Base-by-base conservation (phyloP, 2,113 vertebrate species). In the Coreoperca whiteheadi region DNA sequence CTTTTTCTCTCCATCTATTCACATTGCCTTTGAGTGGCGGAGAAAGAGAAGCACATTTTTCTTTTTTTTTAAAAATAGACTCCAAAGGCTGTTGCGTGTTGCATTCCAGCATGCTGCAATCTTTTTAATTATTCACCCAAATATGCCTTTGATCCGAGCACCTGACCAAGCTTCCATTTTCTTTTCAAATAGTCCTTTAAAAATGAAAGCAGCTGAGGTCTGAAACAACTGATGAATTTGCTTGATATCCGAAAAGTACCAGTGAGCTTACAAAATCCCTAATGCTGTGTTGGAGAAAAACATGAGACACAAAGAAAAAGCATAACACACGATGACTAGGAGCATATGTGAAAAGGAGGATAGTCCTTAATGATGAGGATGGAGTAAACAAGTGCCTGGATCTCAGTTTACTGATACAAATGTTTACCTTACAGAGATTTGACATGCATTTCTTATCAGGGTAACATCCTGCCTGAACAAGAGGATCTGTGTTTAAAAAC, bases 61-160 rank as follows among this genome's bases (percentile, higher is more conserved):
- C 81, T 83, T 83, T 28, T n/a, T n/a, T n/a, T n/a, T n/a, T n/a
- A n/a, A n/a, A 71, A 79, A 71, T 51, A 18, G 60, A 59, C 54
- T 68, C 43, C 32, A 68, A 65, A 80, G 51, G 53, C 53, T 61
- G 76, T 53, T 51, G 39, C 16, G 12, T 48, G 60, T 76, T 79
- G 60, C 61, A 60, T 74, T 20, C 25, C 56, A 80, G n/a, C 50
- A 59, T 25, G 46, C 79, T 81, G 71, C 64, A 64, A 75, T 69
- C 54, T 75, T 86, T 85, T 82, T 77, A 86, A 84, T 87, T 89
- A 88, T 88, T 88, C 60, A 87, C 54, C 65, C 50, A 74, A 81
- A 78, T 68, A 74, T 57, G 57, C 67, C 73, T 79, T 80, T 91
- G 87, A 87, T 90, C 79, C 21, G 4, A 70, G 57, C 79, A 90